Percentiles rank a stretch among this genome's conserved stretches.
These are phyloP conservation scores for Calliopsis andreniformis DNA, from an alignment of 1,140 invertebrate species.

Conservation along the genomic window DNA sequence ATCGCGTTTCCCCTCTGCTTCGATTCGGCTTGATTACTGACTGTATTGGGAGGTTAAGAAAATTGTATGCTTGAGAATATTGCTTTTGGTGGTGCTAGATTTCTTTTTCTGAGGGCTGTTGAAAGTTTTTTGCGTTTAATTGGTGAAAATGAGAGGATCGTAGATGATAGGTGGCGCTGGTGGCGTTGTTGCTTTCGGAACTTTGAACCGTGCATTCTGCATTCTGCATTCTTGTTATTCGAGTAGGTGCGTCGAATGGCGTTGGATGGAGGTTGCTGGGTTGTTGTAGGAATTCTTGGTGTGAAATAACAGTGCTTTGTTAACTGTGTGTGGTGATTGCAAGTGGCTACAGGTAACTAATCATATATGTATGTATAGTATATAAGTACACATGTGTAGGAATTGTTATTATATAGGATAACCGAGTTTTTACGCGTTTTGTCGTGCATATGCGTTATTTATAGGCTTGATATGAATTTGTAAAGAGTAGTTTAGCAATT, in stretches of 20 bases:
- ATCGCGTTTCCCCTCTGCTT: not conserved
- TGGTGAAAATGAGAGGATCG: not conserved
- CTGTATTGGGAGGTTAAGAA: not conserved
- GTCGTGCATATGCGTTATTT: too few relatives aligned
- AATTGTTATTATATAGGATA: too few relatives aligned
- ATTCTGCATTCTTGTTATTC: not conserved
- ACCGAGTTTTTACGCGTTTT: too few relatives aligned
- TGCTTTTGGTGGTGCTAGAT: too few relatives aligned
- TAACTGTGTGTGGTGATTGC: not conserved
- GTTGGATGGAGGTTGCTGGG: rapidly evolving
- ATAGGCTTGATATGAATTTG: too few relatives aligned
- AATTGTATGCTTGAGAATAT: not conserved
- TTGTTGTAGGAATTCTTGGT: not conserved
- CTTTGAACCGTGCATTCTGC: not conserved
- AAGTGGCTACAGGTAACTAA: not conserved
- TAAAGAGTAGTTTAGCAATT: too few relatives aligned
- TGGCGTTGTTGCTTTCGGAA: not conserved
- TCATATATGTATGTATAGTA: too few relatives aligned
- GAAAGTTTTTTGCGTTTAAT: not conserved
- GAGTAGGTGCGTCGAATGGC: not conserved
- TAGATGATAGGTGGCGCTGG: slow-evolving; percentile 13
- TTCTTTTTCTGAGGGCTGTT: not conserved
- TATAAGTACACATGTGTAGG: too few relatives aligned
- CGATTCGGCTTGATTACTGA: not conserved
- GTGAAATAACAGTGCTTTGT: not conserved